These are phyloP conservation scores for Falco peregrinus DNA, from an alignment of 2,797 vertebrate genomes.

Conservation along the genomic window DNA sequence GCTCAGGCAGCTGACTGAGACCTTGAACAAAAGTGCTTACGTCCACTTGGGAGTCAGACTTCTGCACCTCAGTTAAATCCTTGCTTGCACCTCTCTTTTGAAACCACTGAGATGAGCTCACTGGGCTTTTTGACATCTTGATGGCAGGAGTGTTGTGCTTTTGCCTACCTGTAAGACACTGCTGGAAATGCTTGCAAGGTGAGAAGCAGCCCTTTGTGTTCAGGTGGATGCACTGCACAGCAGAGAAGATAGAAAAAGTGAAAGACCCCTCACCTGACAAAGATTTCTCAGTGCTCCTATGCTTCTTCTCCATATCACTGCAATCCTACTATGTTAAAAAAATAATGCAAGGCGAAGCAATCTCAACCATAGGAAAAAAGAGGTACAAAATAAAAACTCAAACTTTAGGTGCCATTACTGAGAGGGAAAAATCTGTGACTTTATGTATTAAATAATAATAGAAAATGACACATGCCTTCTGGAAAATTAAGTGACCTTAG, in stretches of 20 bases:
- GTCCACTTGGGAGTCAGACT: not conserved
- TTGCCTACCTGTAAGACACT: not conserved
- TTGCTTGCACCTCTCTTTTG: not conserved
- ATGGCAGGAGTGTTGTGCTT: not conserved
- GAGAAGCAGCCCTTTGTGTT: not conserved
- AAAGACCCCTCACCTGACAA: not conserved
- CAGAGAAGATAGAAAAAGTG: not conserved
- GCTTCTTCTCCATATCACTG: not conserved
- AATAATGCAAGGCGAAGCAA: not conserved
- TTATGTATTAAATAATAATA: not conserved
- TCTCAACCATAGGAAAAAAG: not conserved
- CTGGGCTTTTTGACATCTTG: not conserved
- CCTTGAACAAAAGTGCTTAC: not conserved
- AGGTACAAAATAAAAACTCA: not conserved
- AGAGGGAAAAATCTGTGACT: not conserved
- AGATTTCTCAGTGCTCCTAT: not conserved
- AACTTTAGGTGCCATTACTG: not conserved
- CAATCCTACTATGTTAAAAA: not conserved
- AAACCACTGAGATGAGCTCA: not conserved
- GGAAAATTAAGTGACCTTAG: not conserved
- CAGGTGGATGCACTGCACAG: not conserved
- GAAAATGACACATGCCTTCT: not conserved
- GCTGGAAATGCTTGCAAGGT: not conserved
- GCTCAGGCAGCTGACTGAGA: not conserved
- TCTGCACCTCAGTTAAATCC: not conserved